A percentile compares a stretch with the other conserved stretches of the same genome.
Evolutionary conservation across 2,888 invertebrate species (phyloP).

Genomic region (Nomada fucata): DNA sequence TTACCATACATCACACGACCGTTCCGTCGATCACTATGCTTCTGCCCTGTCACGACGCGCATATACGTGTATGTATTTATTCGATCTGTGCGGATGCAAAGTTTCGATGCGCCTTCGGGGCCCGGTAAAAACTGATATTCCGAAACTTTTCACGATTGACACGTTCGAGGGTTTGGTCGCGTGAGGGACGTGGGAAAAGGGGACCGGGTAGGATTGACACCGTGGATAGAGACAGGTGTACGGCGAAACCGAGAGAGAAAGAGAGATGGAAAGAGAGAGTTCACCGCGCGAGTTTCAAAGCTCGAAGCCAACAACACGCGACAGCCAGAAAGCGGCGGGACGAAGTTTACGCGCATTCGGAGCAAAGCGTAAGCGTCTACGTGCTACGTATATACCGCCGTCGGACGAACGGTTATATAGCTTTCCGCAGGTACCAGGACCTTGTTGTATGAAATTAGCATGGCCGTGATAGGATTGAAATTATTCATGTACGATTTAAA

Average conservation of each 20-base stretch:
- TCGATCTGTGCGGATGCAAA: conserved; percentile 20
- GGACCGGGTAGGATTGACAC: conserved; percentile 8
- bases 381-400: conserved; percentile 74
- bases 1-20: conserved; percentile 7
- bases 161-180: conserved; percentile 38
- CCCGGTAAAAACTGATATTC: conserved; percentile 36
- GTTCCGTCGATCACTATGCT: conserved; percentile 11
- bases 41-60: not conserved
- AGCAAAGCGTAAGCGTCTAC: conserved; percentile 65
- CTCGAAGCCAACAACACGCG: conserved; percentile 28
- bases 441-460: conserved; percentile 78
- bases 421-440: conserved; percentile 66
- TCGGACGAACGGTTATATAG: conserved; percentile 60
- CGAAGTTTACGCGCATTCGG: conserved; percentile 42
- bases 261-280: conserved; percentile 24
- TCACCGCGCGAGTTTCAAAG: conserved; percentile 58
- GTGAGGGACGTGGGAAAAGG: conserved; percentile 20
- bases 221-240: no score
- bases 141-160: conserved; percentile 54
- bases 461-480: conserved; percentile 78
- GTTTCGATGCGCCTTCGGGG: not conserved
- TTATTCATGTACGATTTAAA: conserved; percentile 80
- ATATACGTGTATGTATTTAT: not conserved
- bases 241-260: not conserved
- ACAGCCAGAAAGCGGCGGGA: conserved; percentile 33